phyloP scores from a whole-genome alignment of 2,797 vertebrate species.

The Neopelma chrysocephalum region DNA sequence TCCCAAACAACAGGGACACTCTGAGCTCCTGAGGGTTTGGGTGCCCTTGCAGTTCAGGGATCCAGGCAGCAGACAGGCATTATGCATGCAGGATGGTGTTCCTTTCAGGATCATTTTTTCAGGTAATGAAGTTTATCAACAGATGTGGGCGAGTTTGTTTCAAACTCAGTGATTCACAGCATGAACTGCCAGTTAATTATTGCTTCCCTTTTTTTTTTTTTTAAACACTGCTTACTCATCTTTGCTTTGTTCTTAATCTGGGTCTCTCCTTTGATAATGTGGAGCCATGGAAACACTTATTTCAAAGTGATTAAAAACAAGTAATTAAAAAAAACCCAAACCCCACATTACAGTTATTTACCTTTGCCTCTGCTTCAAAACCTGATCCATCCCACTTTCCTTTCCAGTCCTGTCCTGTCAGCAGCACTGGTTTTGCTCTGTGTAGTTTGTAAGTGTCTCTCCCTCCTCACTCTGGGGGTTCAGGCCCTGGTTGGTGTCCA shows the following conservation, averaged over 20 bases:
- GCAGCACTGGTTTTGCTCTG: too few relatives aligned
- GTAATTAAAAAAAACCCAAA: neutral
- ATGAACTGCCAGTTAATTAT: slow-evolving; percentile 8
- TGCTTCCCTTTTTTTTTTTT: neutral
- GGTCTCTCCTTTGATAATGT: neutral
- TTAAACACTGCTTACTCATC: neutral
- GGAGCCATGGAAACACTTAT: neutral
- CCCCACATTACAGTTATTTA: neutral
- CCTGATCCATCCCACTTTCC: neutral
- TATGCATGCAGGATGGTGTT: neutral
- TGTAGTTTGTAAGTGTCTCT: neutral
- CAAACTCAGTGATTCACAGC: neutral
- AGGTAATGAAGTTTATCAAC: slow-evolving; percentile 41
- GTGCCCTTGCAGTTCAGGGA: neutral
- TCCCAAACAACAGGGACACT: neutral
- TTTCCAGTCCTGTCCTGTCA: neutral
- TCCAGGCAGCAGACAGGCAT: neutral
- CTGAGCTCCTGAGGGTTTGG: neutral
- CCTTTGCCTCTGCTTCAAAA: neutral
- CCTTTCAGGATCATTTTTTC: neutral
- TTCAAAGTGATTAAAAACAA: slow-evolving; percentile 21
- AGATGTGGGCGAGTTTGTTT: neutral
- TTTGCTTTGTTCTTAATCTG: slow-evolving; percentile 25
- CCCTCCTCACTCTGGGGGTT: neutral
- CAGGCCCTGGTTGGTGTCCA: neutral